A percentile compares a stretch with the other conserved stretches of the same genome.
phyloP scores from a whole-genome alignment of 2,113 vertebrate species.

The Chauna torquata region DNA sequence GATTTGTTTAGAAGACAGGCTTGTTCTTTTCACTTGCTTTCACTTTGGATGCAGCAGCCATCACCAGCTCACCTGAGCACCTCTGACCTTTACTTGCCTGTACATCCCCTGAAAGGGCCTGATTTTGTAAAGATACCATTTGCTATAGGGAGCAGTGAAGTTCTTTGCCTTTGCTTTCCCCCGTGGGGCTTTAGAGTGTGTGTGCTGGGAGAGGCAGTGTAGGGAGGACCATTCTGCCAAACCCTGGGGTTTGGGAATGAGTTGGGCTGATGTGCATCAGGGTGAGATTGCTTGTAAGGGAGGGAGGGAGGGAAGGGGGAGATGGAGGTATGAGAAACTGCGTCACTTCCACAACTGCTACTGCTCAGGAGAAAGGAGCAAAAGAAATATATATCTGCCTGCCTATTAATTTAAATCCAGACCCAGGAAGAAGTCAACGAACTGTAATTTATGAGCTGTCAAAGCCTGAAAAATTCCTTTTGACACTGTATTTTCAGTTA shows the following conservation, averaged over 20 bases:
- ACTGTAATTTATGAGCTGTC: slow-evolving; percentile 81
- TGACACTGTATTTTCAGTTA: slow-evolving; percentile 80
- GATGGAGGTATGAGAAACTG: rapidly evolving
- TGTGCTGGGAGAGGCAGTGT: not conserved
- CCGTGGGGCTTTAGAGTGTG: not conserved
- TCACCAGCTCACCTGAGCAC: not conserved
- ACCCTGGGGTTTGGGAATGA: not conserved
- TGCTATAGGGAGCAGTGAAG: not conserved
- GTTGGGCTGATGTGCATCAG: not conserved
- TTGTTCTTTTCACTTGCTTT: not conserved
- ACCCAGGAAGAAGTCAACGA: slow-evolving; percentile 76
- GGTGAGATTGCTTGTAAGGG: not conserved
- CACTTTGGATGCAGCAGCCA: not conserved
- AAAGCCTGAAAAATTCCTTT: slow-evolving; percentile 79
- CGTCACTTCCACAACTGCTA: slow-evolving; percentile 35
- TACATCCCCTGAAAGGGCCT: not conserved
- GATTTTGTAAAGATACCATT: not conserved
- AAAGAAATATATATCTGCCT: slow-evolving; percentile 74
- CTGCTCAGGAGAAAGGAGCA: slow-evolving; percentile 30
- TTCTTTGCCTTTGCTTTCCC: not conserved
- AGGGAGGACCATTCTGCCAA: not conserved
- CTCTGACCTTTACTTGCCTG: not conserved
- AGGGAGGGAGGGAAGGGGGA: not conserved
- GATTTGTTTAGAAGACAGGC: not conserved
- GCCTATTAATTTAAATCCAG: slow-evolving; percentile 78